Evolutionary conservation across 2,797 vertebrate genomes (phyloP).

Genomic region (Eurystomus glaucurus): DNA sequence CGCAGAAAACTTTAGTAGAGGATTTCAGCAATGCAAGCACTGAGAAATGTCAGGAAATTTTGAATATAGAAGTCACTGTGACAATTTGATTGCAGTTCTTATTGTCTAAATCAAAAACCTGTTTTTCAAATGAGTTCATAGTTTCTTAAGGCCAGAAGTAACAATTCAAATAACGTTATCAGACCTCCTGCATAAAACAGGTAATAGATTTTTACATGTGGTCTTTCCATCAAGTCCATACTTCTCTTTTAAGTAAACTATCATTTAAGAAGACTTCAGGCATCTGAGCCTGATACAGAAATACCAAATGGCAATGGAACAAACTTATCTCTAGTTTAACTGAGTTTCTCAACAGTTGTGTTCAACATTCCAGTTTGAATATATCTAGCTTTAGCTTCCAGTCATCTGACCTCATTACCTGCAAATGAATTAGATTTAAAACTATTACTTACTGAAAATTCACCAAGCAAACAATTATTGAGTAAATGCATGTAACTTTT

Average conservation of each 20-base stretch:
- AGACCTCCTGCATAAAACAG: neutral
- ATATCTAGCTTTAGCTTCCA: neutral
- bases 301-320: neutral
- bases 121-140: neutral
- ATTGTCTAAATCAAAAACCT: neutral
- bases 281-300: neutral
- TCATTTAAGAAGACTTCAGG: neutral
- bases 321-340: neutral
- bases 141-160: neutral
- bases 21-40: neutral
- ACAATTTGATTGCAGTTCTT: neutral
- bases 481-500: neutral
- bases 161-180: neutral
- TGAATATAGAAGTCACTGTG: neutral
- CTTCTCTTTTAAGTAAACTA: neutral
- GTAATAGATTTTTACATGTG: neutral
- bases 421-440: neutral
- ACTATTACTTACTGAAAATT: neutral
- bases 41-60: neutral
- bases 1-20: neutral
- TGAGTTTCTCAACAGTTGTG: neutral
- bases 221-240: neutral
- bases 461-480: neutral
- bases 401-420: neutral
- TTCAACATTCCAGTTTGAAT: neutral